These are phyloP conservation scores for Nemoura dubitans DNA, from an alignment of 2,888 invertebrate species.

Conservation along the genomic window DNA sequence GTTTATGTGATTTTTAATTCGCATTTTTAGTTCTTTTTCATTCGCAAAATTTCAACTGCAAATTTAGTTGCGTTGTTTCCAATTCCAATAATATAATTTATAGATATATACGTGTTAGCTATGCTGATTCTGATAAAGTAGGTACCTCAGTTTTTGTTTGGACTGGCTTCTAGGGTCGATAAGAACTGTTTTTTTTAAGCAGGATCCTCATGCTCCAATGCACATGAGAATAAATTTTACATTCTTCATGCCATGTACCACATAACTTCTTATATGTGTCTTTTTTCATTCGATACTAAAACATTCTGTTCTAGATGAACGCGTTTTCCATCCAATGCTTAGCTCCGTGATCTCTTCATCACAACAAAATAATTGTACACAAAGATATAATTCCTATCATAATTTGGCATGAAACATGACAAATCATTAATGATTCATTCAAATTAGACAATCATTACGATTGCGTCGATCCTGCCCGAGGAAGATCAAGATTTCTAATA, in stretches of 20 bases:
- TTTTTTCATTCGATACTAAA: neutral
- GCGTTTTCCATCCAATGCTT: neutral
- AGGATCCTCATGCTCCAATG: neutral
- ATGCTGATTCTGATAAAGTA: too few relatives aligned
- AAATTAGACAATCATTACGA: neutral
- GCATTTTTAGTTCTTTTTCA: too few relatives aligned
- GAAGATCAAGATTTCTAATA: neutral
- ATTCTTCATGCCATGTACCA: neutral
- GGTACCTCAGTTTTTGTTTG: neutral
- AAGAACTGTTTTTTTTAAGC: neutral
- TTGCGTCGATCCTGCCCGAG: neutral
- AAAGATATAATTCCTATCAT: neutral
- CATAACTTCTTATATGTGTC: neutral
- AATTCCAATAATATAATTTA: too few relatives aligned
- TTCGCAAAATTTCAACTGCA: too few relatives aligned
- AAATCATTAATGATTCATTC: neutral
- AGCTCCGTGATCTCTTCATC: neutral
- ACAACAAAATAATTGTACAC: neutral
- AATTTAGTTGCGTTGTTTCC: too few relatives aligned
- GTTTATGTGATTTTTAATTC: too few relatives aligned
- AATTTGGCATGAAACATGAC: slow-evolving; percentile 9
- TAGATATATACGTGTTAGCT: too few relatives aligned
- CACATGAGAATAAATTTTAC: neutral
- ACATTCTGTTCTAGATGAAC: neutral
- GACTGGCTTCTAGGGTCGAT: neutral